Conservation (phyloP, 2,888 invertebrate species). For the Caenorhabditis zanzibari region DNA sequence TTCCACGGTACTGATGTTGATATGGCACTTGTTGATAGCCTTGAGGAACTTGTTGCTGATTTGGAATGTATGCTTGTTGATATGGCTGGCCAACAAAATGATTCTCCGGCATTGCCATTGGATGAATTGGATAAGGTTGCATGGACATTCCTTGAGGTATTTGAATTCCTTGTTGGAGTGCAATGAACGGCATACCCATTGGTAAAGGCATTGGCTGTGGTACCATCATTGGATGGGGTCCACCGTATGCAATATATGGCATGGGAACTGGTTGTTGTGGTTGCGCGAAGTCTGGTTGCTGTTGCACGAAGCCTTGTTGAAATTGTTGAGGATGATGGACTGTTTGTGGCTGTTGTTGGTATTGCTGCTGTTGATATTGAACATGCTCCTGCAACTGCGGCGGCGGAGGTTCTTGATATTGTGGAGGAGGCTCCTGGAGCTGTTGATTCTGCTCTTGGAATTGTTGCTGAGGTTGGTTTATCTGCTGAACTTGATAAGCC, state of each 20-base stretch:
- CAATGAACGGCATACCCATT: neutral
- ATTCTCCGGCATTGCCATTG: no score
- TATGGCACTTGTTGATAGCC: no score
- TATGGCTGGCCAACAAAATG: no score
- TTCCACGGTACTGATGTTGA: no score
- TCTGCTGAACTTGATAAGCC: neutral
- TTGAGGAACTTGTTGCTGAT: no score
- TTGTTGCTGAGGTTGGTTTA: neutral
- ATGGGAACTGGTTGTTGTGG: no score
- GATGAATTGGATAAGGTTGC: neutral
- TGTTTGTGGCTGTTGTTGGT: neutral
- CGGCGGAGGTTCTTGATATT: neutral
- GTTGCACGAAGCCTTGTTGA: neutral
- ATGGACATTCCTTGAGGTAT: slow-evolving; percentile 3
- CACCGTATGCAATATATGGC: no score
- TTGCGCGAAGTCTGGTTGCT: no score
- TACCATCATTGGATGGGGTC: neutral
- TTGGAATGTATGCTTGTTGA: no score
- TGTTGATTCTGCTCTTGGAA: neutral
- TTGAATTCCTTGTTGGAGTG: neutral
- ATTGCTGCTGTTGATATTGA: neutral
- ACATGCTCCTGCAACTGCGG: neutral
- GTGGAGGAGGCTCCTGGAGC: neutral
- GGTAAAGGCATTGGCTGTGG: neutral
- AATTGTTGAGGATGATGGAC: neutral